Conservation (phyloP, 2,888 invertebrate genomes). For the Caradrina kadenii region DNA sequence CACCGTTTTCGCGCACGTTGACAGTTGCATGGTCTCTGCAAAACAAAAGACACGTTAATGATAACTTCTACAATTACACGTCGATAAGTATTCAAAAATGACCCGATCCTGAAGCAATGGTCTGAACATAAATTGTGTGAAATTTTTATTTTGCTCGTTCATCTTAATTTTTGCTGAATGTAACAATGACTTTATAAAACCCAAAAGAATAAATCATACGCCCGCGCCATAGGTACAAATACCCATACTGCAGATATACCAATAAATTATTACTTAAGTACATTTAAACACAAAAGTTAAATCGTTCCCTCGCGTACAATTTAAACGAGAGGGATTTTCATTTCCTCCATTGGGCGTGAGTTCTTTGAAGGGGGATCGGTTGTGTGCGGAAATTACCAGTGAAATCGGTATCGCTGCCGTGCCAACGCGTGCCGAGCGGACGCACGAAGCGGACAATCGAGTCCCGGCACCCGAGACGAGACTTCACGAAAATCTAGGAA, state of each 20-base stretch:
- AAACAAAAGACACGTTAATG: conserved; percentile 75
- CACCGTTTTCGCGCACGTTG: conserved; percentile 96
- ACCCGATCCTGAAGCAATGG: conserved; percentile 6
- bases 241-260: conserved; percentile 28
- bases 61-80: conserved; percentile 18
- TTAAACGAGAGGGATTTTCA: conserved; percentile 83
- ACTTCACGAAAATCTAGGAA: conserved; percentile 63
- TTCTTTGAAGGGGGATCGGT: conserved; percentile 73
- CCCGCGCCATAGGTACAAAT: conserved; percentile 14
- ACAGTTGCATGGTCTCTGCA: conserved; percentile 97
- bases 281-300: conserved; percentile 68
- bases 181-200: conserved; percentile 20
- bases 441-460: conserved; percentile 72
- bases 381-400: conserved; percentile 82
- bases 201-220: conserved; percentile 30
- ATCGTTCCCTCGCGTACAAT: conserved; percentile 75
- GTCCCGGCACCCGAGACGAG: conserved; percentile 49
- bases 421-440: conserved; percentile 66
- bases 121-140: not conserved
- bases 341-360: conserved; percentile 78
- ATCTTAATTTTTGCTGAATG: conserved; percentile 1
- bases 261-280: conserved; percentile 46
- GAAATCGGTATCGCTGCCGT: conserved; percentile 75
- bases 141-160: conserved; percentile 9
- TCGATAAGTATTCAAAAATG: conserved; percentile 13